A percentile compares a stretch with the other conserved stretches of the same genome.
Conservation (phyloP, 2,113 vertebrate genomes). For the Glareola pratincola region DNA sequence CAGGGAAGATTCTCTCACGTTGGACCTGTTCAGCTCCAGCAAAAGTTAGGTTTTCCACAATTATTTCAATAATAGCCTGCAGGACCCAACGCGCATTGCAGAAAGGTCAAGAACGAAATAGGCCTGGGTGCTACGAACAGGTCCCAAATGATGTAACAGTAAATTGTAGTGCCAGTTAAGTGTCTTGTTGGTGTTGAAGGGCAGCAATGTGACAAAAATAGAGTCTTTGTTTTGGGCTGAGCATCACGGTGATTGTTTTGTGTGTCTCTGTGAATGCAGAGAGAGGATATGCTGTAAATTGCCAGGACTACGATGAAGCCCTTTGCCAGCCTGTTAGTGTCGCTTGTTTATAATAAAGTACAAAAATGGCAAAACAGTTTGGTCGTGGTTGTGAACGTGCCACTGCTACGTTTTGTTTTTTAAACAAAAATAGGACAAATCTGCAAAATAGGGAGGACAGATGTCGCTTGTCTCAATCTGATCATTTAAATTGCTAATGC, state of each 20-base stretch:
- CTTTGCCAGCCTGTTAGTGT: background rate
- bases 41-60: background rate
- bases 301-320: background rate
- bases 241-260: background rate
- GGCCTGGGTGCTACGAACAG: background rate
- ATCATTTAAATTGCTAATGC: background rate
- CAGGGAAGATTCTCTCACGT: background rate
- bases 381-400: background rate
- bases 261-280: background rate
- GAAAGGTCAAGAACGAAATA: background rate
- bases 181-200: background rate
- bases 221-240: background rate
- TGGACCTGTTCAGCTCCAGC: background rate
- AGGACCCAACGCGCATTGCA: accelerated
- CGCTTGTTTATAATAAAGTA: background rate
- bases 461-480: background rate
- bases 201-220: background rate
- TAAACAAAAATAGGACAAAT: background rate
- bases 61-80: background rate
- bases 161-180: background rate
- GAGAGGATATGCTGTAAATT: background rate
- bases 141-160: background rate
- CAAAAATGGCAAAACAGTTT: background rate
- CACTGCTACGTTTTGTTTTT: background rate
- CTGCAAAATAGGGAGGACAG: background rate